Base-by-base conservation (phyloP, 2,888 invertebrate genomes). In the Cosmia trapezina region DNA sequence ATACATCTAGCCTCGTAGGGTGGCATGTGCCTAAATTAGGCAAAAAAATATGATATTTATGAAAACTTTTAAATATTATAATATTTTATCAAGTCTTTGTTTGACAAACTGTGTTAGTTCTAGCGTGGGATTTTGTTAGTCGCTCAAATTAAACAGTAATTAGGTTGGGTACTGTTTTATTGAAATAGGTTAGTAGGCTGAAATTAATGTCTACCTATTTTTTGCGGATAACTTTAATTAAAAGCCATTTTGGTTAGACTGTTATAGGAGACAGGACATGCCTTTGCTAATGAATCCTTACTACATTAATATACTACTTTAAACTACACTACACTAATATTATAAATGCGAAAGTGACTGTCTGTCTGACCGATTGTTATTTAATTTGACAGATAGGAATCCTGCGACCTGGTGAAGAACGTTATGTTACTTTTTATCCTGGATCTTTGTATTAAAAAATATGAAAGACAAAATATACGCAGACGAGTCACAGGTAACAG, bases 21-120 rank as follows among this genome's bases (percentile, higher is more conserved):
- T 11, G 11, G 8, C n/a, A 41, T 56, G 56, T 70, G 47, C 41
- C 19, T 12, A 54, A 41, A 28, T n/a, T 12, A 8, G 19, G 11
- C 8, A 51, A 2, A 43, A 19, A 45, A 43, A 37, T 53, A 59
- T 43, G 1, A 57, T 37, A 22, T 56, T n/a, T 70, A 49, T 17
- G n/a, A 57, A 73, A 73, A 60, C 51, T 45, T 73, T 73, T 12
- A 53, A 45, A 60, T 53, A 1, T 51, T 73, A n/a, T n/a, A n/a
- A 45, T 19, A 19, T 22, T 43, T 56, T 67, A 59, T 47, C 14
- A 54, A 54, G 17, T 54, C 37, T 47, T 4, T 41, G 45, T 61
- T 53, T 45, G 45, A 45, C n/a, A 60, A 72, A 28, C 37, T 59
- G 33, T 43, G 45, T 73, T 54, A 47, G 41, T 19, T 17, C 53